A percentile compares a stretch with the other conserved stretches of the same genome.
These are phyloP conservation scores for Dicrostonyx torquatus DNA, from an alignment of 2,797 vertebrate species.

Conservation along the genomic window DNA sequence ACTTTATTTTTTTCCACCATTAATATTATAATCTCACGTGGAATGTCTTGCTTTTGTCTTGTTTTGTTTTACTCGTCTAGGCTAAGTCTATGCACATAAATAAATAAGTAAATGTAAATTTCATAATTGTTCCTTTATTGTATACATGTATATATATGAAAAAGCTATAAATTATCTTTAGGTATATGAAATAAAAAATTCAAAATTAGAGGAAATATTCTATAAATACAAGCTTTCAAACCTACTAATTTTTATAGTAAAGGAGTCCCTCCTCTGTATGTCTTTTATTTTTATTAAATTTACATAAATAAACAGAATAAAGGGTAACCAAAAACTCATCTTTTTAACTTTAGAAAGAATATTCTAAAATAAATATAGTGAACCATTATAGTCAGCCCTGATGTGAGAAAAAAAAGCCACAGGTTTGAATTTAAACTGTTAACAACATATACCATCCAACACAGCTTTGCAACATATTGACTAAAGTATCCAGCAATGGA, in stretches of 20 bases:
- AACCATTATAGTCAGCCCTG: not conserved
- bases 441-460: not conserved
- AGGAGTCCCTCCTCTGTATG: not conserved
- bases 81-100: not conserved
- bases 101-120: not conserved
- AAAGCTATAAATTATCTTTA: not conserved
- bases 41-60: not conserved
- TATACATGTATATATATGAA: not conserved
- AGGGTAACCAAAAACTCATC: not conserved
- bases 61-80: not conserved
- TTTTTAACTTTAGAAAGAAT: not conserved
- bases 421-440: not conserved
- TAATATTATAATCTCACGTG: not conserved
- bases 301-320: slow-evolving; percentile 18
- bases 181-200: slow-evolving; percentile 2
- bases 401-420: slow-evolving; percentile 8
- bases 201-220: slow-evolving; percentile 30
- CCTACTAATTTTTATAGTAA: slow-evolving; percentile 51
- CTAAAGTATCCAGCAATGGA: slow-evolving; percentile 18
- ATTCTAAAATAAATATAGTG: not conserved
- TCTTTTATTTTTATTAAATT: slow-evolving; percentile 37
- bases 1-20: not conserved
- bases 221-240: slow-evolving; percentile 23
- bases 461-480: not conserved
- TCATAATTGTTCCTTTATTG: not conserved